Conservation (phyloP, 2,113 vertebrate species). For the Cyprinus carpio region DNA sequence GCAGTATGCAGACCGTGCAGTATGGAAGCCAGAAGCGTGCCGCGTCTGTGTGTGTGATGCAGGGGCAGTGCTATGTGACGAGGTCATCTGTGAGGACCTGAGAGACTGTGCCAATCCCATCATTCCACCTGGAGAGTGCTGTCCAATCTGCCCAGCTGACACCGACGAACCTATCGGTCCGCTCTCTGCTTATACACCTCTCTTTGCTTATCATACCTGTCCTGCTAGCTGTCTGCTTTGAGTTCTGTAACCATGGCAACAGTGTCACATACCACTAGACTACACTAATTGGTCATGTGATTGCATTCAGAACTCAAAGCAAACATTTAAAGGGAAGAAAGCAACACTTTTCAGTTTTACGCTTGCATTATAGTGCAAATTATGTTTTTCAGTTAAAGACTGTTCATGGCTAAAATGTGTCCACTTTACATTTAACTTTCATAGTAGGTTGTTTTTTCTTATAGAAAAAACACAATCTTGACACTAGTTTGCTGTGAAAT, state of each 20-base stretch:
- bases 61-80: slow-evolving; percentile 91
- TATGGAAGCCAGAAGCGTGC: slow-evolving; percentile 95
- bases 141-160: slow-evolving; percentile 88
- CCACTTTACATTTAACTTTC: neutral
- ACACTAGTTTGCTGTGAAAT: neutral
- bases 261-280: slow-evolving; percentile 33
- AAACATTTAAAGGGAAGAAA: slow-evolving; percentile 24
- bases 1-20: slow-evolving; percentile 91
- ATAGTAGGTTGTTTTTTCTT: too few relatives aligned
- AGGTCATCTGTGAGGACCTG: slow-evolving; percentile 92
- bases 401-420: neutral
- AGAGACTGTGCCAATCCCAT: slow-evolving; percentile 87
- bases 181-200: slow-evolving; percentile 65
- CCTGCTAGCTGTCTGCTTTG: slow-evolving; percentile 47
- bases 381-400: neutral
- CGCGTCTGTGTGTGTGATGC: slow-evolving; percentile 95
- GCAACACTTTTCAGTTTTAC: slow-evolving; percentile 42
- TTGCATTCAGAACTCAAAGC: slow-evolving; percentile 44
- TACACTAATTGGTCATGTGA: slow-evolving; percentile 26
- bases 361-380: neutral
- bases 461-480: neutral
- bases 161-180: slow-evolving; percentile 83
- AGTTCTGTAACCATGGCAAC: neutral
- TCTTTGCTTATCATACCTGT: slow-evolving; percentile 41
- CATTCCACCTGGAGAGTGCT: slow-evolving; percentile 96